Conservation (phyloP, 92 coral and sea anemone genomes). For the Palythoa grandis region DNA sequence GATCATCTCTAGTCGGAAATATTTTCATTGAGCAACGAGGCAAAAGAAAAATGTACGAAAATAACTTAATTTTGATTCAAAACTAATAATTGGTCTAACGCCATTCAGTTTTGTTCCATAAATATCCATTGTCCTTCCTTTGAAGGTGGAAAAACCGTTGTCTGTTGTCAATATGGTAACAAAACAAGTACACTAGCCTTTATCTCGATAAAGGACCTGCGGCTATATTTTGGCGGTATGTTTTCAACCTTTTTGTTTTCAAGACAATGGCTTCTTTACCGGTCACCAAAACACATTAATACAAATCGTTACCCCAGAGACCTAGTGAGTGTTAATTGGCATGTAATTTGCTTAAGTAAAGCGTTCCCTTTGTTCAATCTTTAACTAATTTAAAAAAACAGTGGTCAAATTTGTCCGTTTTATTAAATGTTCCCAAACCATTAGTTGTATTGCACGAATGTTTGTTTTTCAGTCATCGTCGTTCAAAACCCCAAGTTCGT, state of each 20-base stretch:
- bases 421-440: background rate
- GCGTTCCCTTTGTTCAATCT: slow-evolving; percentile 49
- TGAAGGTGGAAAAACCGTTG: slow-evolving; percentile 8
- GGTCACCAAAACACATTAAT: slow-evolving; percentile 22
- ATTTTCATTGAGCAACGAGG: background rate
- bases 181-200: slow-evolving; percentile 34
- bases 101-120: background rate
- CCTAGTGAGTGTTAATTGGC: slow-evolving; percentile 91
- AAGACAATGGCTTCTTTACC: slow-evolving; percentile 34
- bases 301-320: slow-evolving; percentile 37
- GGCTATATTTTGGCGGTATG: slow-evolving; percentile 40
- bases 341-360: slow-evolving; percentile 87
- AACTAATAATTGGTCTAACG: background rate
- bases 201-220: slow-evolving; percentile 39
- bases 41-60: background rate
- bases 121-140: background rate
- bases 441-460: background rate
- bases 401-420: background rate
- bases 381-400: slow-evolving; percentile 12
- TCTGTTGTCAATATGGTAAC: slow-evolving; percentile 18
- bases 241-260: slow-evolving; percentile 34
- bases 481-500: slow-evolving; percentile 16
- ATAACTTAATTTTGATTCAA: background rate
- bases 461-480: slow-evolving; percentile 6
- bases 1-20: background rate